Conservation (phyloP, 2,797 vertebrate species). For the Lagocephalus sceleratus region DNA sequence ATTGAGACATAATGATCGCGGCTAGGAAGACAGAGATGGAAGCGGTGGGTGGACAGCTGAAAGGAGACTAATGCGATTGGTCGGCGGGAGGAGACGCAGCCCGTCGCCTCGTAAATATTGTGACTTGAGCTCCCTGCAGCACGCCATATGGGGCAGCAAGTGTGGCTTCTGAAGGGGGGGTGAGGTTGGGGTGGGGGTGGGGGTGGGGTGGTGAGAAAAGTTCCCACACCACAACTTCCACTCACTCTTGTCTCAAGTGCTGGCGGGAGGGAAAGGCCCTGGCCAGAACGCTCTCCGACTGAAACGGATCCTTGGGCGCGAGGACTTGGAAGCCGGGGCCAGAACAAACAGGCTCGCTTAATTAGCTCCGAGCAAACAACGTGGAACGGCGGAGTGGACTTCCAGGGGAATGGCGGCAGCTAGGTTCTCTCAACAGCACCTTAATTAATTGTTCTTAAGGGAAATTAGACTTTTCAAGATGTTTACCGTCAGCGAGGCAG, state of each 20-base stretch:
- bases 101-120: conserved; percentile 21
- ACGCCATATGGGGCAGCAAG: conserved; percentile 19
- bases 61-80: conserved; percentile 51
- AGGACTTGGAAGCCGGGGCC: conserved; percentile 16
- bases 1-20: conserved; percentile 54
- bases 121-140: conserved; percentile 19
- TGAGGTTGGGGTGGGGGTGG: conserved; percentile 16
- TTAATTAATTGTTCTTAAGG: conserved; percentile 11
- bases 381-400: conserved; percentile 18
- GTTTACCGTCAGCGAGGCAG: conserved; percentile 2
- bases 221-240: conserved; percentile 6
- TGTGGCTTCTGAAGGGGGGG: conserved; percentile 7
- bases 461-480: conserved; percentile 13
- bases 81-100: conserved; percentile 36
- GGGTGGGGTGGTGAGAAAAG: not conserved
- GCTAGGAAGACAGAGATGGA: conserved; percentile 44
- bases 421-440: conserved; percentile 7
- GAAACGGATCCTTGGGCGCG: conserved; percentile 38
- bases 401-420: not conserved
- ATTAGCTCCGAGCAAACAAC: conserved; percentile 45
- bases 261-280: conserved; percentile 40
- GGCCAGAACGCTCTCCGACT: conserved; percentile 32
- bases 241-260: conserved; percentile 17
- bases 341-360: conserved; percentile 32
- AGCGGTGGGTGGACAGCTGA: conserved; percentile 44